phyloP scores from a whole-genome alignment of 2,888 invertebrate species.

The Dendrolimus houi region DNA sequence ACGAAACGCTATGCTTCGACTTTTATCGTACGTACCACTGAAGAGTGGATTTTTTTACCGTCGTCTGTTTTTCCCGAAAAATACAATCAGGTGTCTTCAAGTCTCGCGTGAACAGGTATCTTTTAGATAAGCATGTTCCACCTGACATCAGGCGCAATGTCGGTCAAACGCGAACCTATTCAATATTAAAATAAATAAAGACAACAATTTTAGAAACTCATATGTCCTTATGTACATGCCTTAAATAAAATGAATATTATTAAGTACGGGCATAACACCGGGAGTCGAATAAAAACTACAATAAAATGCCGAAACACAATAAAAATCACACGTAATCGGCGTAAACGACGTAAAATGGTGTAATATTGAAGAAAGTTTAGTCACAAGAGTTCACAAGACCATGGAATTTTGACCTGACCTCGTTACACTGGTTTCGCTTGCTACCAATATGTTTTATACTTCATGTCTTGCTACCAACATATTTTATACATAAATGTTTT shows the following conservation, averaged over 20 bases:
- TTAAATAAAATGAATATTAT: background rate
- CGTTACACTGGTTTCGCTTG: conserved; percentile 25
- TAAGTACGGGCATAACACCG: background rate
- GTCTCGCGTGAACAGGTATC: too few species aligned
- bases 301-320: background rate
- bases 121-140: too few species aligned
- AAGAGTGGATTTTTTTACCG: too few species aligned
- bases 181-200: too few species aligned
- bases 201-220: too few species aligned
- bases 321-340: background rate
- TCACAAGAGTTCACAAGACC: conserved; percentile 20
- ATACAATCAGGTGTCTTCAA: too few species aligned
- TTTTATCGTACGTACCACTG: too few species aligned
- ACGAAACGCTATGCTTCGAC: too few species aligned
- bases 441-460: background rate
- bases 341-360: conserved; percentile 11
- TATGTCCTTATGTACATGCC: background rate
- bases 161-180: too few species aligned
- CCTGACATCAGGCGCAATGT: too few species aligned
- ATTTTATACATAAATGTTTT: too few species aligned
- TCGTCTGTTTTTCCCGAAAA: too few species aligned
- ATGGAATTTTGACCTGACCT: conserved; percentile 40
- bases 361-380: conserved; percentile 14
- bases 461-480: conserved; percentile 3
- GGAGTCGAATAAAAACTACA: background rate